Base-by-base conservation (phyloP, 2,797 vertebrate species). In the Macrochelys suwanniensis region DNA sequence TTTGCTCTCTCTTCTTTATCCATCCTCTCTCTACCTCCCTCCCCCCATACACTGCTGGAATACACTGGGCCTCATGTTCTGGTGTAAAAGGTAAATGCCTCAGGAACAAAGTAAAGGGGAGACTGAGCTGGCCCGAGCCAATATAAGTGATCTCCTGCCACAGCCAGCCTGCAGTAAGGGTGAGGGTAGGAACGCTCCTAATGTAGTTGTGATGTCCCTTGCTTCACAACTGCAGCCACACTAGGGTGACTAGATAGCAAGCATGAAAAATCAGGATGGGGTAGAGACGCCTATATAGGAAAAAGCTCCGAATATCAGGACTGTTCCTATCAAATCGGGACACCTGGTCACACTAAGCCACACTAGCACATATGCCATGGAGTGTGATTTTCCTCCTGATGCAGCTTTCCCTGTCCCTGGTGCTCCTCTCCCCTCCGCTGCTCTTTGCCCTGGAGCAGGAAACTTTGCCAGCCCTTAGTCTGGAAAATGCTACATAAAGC, bases 151-250 rank as follows among this genome's bases (percentile, higher is more conserved):
- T 16, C 6, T 93, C 59, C 53, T 92, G 49, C 61, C 74, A 87
- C 28, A 94, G 90, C 25, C 11, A 76, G 31, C 15, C 31, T 92
- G 92, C 82, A 96, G 54, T 80, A 89, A 85, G 78, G 71, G 56
- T n/a, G 87, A 94, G 94, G 91, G 54, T 19, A 96, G 86, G 47
- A 79, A 11, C 6, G 53, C 42, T 68, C 91, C 88, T 82, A 45
- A n/a, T 19, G 11, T 42, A 84, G 76, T 65, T 33, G 68, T 1
- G 76, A 68, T 51, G 91, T 94, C 88, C 85, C 49, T 37, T 87
- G 90, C 53, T 92, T 96, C 90, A 68, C 0, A 0, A 76, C 49
- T 77, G 56, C 50, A 95, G 59, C 25, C 49, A 50, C 49, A 50
- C 11, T 50, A 50, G 49, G 11, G 49, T 50, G 49, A 50, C 49